phyloP scores from a whole-genome alignment of 2,888 invertebrate genomes.

The Hemithea aestivaria region DNA sequence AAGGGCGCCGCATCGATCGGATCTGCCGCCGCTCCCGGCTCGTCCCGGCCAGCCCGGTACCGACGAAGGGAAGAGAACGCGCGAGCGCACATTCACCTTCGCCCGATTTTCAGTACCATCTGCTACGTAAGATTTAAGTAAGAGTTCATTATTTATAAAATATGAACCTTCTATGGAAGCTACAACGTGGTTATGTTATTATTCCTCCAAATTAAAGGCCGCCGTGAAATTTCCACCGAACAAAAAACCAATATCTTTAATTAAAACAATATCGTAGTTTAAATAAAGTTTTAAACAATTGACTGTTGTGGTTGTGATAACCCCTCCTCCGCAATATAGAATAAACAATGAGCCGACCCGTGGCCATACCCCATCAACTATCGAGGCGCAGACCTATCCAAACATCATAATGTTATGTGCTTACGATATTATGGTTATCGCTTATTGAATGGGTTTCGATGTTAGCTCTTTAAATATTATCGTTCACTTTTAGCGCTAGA shows the following conservation, averaged over 20 bases:
- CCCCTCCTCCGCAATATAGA: constrained; percentile 22
- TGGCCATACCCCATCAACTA: constrained; percentile 17
- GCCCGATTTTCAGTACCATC: no score
- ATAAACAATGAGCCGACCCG: constrained; percentile 30
- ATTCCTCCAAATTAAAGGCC: no score
- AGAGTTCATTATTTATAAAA: no score
- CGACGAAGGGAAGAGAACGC: constrained; percentile 29
- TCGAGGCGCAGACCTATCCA: constrained; percentile 9
- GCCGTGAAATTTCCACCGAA: no score
- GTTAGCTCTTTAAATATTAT: constrained; percentile 2
- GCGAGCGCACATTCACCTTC: constrained; percentile 37
- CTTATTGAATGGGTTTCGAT: constrained; percentile 7
- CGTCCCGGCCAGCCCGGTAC: constrained; percentile 30
- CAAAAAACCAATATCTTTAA: no score
- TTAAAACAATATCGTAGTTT: no score
- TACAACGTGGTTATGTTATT: no score
- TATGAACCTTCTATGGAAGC: no score
- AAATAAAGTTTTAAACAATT: background rate
- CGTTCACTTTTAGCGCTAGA: constrained; percentile 2
- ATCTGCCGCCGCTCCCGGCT: constrained; percentile 27
- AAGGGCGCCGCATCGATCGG: constrained; percentile 69
- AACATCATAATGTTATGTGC: constrained; percentile 6
- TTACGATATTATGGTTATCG: constrained; percentile 13
- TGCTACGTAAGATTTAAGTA: no score
- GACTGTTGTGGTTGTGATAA: constrained; percentile 3